A percentile compares a stretch with the other conserved stretches of the same genome.
Conservation (phyloP, 2,888 invertebrate genomes). For the Mythimna ferrago region DNA sequence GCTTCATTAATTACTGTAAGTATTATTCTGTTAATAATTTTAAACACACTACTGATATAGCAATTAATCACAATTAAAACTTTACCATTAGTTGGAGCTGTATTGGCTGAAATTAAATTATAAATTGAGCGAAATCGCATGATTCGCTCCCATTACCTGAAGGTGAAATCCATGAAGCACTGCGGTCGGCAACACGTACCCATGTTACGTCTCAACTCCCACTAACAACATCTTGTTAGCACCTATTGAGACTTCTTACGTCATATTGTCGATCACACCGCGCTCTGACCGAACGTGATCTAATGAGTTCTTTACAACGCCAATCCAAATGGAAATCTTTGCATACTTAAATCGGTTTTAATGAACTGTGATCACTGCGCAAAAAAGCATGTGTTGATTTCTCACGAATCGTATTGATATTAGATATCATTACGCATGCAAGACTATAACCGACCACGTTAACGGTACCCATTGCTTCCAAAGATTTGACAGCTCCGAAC, state of each 20-base stretch:
- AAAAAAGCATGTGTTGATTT: constrained; percentile 72
- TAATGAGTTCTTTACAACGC: constrained; percentile 80
- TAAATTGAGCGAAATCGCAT: constrained; percentile 71
- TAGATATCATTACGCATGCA: constrained; percentile 77
- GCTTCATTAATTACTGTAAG: constrained; percentile 24
- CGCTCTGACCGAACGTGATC: constrained; percentile 75
- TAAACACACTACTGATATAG: background rate
- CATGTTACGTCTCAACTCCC: constrained; percentile 65
- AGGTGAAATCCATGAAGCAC: constrained; percentile 80
- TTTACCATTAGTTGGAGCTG: constrained; percentile 44
- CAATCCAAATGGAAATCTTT: constrained; percentile 77
- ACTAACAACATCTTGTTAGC: constrained; percentile 83
- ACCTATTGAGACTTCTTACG: constrained; percentile 81
- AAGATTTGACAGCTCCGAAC: constrained; percentile 57
- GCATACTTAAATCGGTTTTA: constrained; percentile 77
- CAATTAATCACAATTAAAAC: constrained; percentile 31
- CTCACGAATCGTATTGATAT: constrained; percentile 78
- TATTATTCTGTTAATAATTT: constrained; percentile 2
- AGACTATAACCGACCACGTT: constrained; percentile 67
- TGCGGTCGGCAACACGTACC: constrained; percentile 69
- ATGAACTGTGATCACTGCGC: constrained; percentile 74
- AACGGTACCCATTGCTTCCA: constrained; percentile 65
- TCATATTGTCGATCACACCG: constrained; percentile 77
- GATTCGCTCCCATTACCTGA: constrained; percentile 76
- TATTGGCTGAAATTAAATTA: constrained; percentile 71